These are phyloP conservation scores for Brachionus koreanus DNA, from an alignment of 1,140 invertebrate genomes.

Conservation along the genomic window DNA sequence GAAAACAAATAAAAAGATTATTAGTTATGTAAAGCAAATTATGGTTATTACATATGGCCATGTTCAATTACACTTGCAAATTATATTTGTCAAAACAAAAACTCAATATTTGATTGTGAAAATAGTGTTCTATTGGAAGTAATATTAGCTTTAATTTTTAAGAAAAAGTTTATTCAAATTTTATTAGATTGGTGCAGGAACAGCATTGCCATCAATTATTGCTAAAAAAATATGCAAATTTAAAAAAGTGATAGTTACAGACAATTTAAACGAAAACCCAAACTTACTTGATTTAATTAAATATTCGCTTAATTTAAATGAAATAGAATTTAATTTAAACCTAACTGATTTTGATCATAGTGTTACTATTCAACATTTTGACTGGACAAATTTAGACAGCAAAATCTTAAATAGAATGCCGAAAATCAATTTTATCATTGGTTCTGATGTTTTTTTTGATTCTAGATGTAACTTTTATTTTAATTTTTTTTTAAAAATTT, in stretches of 20 bases:
- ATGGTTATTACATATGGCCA: conserved; percentile 34
- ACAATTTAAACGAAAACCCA: not conserved
- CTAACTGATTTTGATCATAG: not conserved
- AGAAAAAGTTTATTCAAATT: not conserved
- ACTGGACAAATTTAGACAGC: conserved; percentile 3
- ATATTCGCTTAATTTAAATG: not conserved
- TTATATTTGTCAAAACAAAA: not conserved
- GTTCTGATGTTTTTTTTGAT: conserved; percentile 25
- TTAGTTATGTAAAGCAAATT: conserved; percentile 21
- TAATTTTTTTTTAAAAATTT: not conserved
- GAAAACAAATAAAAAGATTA: not conserved
- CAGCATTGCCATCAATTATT: not conserved
- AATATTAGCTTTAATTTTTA: not conserved
- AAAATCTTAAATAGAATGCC: not conserved
- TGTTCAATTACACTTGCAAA: not conserved
- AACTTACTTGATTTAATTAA: not conserved
- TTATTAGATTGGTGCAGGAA: not conserved
- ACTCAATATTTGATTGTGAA: not conserved
- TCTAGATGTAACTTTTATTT: not conserved
- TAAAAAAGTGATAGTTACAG: not conserved
- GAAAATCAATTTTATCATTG: conserved; percentile 14
- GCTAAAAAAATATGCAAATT: not conserved
- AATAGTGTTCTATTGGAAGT: not conserved
- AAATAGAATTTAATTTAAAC: not conserved
- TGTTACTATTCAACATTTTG: not conserved